Evolutionary conservation across 2,888 invertebrate species (phyloP), one percentile per base, ranked within the genome.

Genomic region (Bugula neritina): DNA sequence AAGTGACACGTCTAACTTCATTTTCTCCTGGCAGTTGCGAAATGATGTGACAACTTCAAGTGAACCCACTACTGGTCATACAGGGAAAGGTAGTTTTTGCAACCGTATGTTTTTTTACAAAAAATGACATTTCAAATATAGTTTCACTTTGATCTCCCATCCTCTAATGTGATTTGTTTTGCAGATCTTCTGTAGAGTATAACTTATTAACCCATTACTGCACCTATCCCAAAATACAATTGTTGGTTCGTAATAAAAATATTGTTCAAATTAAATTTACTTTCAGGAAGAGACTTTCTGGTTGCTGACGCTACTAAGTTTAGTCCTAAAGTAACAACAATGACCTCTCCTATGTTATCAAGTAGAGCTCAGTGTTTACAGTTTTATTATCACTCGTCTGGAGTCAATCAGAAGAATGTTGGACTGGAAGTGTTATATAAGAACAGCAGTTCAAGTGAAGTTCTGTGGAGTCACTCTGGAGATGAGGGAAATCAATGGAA

Each of bases 301-400:
- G 43, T 43, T 43, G 43, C 43, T 43, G 43, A 43, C 17, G 43
- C 43, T 17, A 43, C 5, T 43, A 43, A 43, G 17, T 43, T 10
- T 43, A 17, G 43, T 43, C 17, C 43, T 10, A 43, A 5, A 43
- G 10, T 10, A 17, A 43, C 43, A 10, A 43, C 43, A 13, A 13
- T 63, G 63, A 63, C 27, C n/a, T 63, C 63, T 63, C 27, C 27
- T 13, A 10, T 2, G 27, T 27, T 63, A 29, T 2, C 63, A 25
- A 13, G 31, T 13, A n/a, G 63, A 63, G 34, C 21, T 34, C 29
- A 63, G 31, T 63, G 63, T 63, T 31, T 63, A 27, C 63, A 63
- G 63, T 63, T 63, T 34, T 63, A 27, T 31, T 63, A 63, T 27
- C 34, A 29, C n/a, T 25, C 17, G 3, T 1, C 27, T 63, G 63